Base-by-base conservation (phyloP, 2,797 vertebrate species). In the Fundulus diaphanus region DNA sequence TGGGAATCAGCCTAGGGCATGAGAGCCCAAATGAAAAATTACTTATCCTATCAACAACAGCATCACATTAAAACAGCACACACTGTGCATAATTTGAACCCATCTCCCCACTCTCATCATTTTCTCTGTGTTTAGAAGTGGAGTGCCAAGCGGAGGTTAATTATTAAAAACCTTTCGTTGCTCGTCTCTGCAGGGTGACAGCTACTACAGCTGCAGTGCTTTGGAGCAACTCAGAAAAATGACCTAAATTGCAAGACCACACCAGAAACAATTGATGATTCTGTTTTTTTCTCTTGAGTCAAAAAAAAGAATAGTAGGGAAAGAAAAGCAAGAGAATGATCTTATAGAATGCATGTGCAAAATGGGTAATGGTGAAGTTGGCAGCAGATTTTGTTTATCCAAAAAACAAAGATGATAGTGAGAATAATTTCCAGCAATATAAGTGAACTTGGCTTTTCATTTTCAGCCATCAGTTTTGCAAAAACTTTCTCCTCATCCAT, bases 121-220 rank as follows among this genome's bases (percentile, higher is more conserved):
- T 78, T 79, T 77, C 37, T 40, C 48, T 78, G 40, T 73, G 37
- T 83, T 76, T 63, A 82, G 68, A 75, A 73, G 59, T 9, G 15
- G 61, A 70, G 67, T 66, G 69, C 72, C 40, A 72, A 76, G 80
- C 27, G 5, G 27, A 52, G 83, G 81, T 91, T 86, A 89, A 88
- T 91, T 87, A 89, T 89, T 87, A 78, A 87, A 80, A 57, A 81
- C 51, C 3, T 35, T 76, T 73, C 76, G 79, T 79, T 66, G 72
- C 68, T 52, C 49, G 48, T 46, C 71, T 24, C 78, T 74, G 74
- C 73, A 15, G 57, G 74, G 57, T 74, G 49, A 80, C 18, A 27
- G 74, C 75, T 49, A 71, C 24, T 73, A 61, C 68, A 15, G 1
- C 31, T 73, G 69, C 61, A 15, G 0, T 56, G 77, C 49, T 72